Conservation (phyloP, 2,113 vertebrate species). For the cattle (Bos taurus) region ARS-UCD2.0 NC_037342.1:49888001-49888500, state of each 20-base stretch:
- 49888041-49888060: no score
- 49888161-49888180: no score
- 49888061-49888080: no score
- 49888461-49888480: background rate
- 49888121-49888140: no score
- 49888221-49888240: background rate
- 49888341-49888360: background rate
- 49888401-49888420: background rate
- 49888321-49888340: background rate
- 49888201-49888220: background rate
- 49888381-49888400: no score
- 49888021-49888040: no score
- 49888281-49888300: background rate
- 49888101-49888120: no score
- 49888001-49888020: no score
- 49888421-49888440: background rate
- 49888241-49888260: background rate
- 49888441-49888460: background rate
- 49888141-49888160: no score
- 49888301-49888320: background rate
- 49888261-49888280: background rate
- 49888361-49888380: no score
- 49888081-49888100: no score
- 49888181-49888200: background rate
- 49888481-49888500: background rate